Conservation (phyloP, 2,888 invertebrate genomes). For the Lydus trimaculatus region DNA sequence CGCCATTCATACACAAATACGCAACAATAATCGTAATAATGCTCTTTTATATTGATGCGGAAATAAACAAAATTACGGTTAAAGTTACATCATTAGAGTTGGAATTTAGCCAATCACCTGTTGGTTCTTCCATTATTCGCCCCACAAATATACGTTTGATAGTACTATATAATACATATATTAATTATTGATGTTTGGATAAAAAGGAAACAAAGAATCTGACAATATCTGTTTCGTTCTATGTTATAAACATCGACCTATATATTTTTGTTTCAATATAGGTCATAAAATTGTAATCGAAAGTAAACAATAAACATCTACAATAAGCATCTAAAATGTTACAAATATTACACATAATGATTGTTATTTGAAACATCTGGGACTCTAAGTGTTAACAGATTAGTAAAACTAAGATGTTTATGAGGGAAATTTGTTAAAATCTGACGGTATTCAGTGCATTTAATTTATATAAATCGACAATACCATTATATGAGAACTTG, state of each 20-base stretch:
- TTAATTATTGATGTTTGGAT: not conserved
- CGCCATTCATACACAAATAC: no score
- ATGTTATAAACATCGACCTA: no score
- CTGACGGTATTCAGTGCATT: not conserved
- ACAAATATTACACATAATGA: not conserved
- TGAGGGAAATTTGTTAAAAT: not conserved
- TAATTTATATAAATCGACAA: not conserved
- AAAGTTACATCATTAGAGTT: not conserved
- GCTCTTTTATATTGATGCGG: no score
- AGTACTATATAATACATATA: no score
- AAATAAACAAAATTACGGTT: not conserved
- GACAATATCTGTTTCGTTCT: not conserved
- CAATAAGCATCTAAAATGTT: not conserved
- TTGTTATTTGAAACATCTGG: not conserved
- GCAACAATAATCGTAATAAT: no score
- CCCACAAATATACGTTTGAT: not conserved
- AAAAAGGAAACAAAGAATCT: not conserved
- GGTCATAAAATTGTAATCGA: not conserved
- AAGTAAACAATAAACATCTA: not conserved
- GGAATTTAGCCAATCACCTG: conserved; percentile 29
- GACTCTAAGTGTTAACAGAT: not conserved
- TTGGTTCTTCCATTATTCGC: conserved; percentile 15
- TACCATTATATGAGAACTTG: not conserved
- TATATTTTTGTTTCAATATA: no score
- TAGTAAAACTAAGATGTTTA: conserved; percentile 1